Evolutionary conservation across 2,797 vertebrate species (phyloP), one percentile per base, ranked within the genome.

Genomic region (Scomberomorus guttatus): DNA sequence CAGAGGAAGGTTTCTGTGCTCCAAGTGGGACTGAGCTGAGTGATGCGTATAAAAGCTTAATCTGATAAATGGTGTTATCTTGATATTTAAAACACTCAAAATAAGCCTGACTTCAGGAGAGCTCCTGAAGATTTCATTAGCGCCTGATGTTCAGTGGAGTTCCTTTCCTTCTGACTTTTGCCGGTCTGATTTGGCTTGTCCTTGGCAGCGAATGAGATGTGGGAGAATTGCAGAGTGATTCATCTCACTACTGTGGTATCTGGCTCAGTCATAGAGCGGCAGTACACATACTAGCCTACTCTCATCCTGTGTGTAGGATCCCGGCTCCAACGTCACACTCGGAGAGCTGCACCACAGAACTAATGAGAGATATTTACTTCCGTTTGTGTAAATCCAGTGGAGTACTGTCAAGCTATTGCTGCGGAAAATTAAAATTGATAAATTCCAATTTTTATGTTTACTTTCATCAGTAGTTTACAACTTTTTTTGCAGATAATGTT

Each of bases 221-320:
- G 90, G 92, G 90, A 81, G 90, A 89, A 85, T 81, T 76, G 78
- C 68, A 34, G 72, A 71, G 78, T 91, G 85, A 92, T 89, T 93
- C 88, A 93, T 92, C 84, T 81, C 86, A 81, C 89, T 81, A 82
- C 90, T 83, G 86, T 83, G 88, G 62, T 87, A 77, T 86, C 80
- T 88, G 83, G 79, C 86, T 82, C 87, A 73, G 77, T 88, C 74
- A 57, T 54, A 66, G 72, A 85, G 77, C 81, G 84, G 79, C 79
- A 48, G 79, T 18, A 77, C 77, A 81, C 46, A 50, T 18, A 77
- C 72, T 70, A 72, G 80, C 89, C 89, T 87, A 72, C 88, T 89
- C 84, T 84, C 58, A 79, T 86, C 70, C 70, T 72, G 73, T 84
- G 89, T 88, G 90, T 92, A 87, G 85, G 90, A 88, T 91, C 79